These are phyloP conservation scores for Drosophila testacea DNA, from an alignment of 2,888 invertebrate genomes.

Conservation along the genomic window DNA sequence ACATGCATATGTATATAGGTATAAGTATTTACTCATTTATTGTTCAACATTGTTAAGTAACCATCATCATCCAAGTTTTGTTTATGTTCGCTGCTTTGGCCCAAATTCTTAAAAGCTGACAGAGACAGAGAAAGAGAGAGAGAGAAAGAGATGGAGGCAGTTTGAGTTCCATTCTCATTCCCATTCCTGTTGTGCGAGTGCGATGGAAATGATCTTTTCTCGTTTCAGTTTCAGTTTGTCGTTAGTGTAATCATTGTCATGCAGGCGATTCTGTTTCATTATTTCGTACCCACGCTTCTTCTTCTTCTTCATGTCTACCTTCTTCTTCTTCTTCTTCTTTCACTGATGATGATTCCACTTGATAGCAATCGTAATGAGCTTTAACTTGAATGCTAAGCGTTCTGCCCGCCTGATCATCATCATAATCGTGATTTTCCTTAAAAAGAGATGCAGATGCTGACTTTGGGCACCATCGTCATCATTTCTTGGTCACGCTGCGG, in stretches of 20 bases:
- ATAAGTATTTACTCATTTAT: slow-evolving; percentile 49
- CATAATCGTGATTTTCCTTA: slow-evolving; percentile 67
- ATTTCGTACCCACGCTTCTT: slow-evolving; percentile 74
- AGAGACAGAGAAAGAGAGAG: slow-evolving; percentile 20
- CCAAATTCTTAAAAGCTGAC: slow-evolving; percentile 74
- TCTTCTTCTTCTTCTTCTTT: slow-evolving; percentile 10
- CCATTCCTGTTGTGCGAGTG: slow-evolving; percentile 47
- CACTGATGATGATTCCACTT: slow-evolving; percentile 54
- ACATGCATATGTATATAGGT: slow-evolving; percentile 12
- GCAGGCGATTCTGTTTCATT: slow-evolving; percentile 77
- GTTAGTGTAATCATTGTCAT: slow-evolving; percentile 73
- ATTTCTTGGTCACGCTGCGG: slow-evolving; percentile 76
- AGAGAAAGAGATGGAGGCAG: not conserved
- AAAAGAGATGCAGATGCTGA: slow-evolving; percentile 60
- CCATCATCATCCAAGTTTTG: slow-evolving; percentile 73
- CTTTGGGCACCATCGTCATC: slow-evolving; percentile 66
- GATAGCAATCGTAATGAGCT: slow-evolving; percentile 74
- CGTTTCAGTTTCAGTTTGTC: slow-evolving; percentile 46
- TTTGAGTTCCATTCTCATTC: slow-evolving; percentile 39
- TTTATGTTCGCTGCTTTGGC: slow-evolving; percentile 74
- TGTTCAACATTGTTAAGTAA: slow-evolving; percentile 77
- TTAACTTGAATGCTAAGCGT: slow-evolving; percentile 53
- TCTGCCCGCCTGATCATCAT: slow-evolving; percentile 72
- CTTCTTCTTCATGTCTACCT: slow-evolving; percentile 3
- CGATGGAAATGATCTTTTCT: slow-evolving; percentile 42